Evolutionary conservation across 92 coral and sea anemone species (phyloP), one percentile per base, ranked within the genome.

Genomic region (Epizoanthus ramosus): DNA sequence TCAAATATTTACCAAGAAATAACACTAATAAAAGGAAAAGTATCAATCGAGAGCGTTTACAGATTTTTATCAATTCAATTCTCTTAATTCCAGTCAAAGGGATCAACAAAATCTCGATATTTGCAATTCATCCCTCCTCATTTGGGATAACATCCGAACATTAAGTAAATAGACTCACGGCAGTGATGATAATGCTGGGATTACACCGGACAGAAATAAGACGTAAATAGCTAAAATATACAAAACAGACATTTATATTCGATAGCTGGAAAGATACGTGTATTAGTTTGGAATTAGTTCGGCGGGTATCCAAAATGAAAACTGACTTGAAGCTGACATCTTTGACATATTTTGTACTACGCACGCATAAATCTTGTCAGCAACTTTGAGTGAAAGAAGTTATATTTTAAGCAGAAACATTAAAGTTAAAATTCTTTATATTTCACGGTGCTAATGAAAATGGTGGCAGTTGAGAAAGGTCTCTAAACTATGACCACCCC

Each of bases 21-120:
- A 77, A 77, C 82, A 60, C 82, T 77, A 41, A 77, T 77, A 77
- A 77, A 77, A 76, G 21, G 35, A 77, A 77, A 61, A 77, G 71
- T 77, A 77, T 57, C 82, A 77, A 77, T 77, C 53, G 57, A 77
- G 70, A 35, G 23, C 81, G 69, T 76, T 76, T 59, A 61, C 70
- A 76, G 58, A 61, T 61, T 60, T 77, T 61, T 57, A 57, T 75
- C 81, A 35, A 43, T 39, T 75, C 81, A 6, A 19, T 70, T 45
- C 57, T 70, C 75, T 70, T 45, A 69, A 45, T 37, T 71, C 47
- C 19, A 59, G 53, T 41, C 35, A 13, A 61, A 77, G 47, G 63
- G 82, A 77, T 77, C 56, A 25, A 59, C 16, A 18, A 19, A 19
- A 77, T 25, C 57, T 3, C 7, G 37, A 58, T 39, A 18, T 59